phyloP scores from a whole-genome alignment of 2,113 vertebrate species.

The Crotophaga sulcirostris region DNA sequence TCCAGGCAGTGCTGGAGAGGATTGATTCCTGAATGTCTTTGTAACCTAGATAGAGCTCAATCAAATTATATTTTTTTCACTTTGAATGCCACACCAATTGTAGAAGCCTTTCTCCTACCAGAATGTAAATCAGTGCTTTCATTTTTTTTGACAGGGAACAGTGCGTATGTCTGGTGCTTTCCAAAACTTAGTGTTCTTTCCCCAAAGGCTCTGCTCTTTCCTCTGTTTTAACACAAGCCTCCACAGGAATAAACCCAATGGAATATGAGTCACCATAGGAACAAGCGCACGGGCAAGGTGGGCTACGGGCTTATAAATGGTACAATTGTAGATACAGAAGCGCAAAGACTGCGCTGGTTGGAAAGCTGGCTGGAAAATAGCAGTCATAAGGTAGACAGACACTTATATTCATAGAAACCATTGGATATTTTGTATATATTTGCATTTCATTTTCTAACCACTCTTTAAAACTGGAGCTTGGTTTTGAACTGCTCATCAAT shows the following conservation, averaged over 20 bases:
- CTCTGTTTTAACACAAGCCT: neutral
- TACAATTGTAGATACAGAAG: conserved; percentile 51
- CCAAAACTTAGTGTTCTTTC: neutral
- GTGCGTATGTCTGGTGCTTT: neutral
- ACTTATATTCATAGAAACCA: neutral
- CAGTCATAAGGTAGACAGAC: neutral
- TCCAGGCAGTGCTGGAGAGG: neutral
- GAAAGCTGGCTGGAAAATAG: conserved; percentile 52
- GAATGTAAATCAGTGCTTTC: neutral
- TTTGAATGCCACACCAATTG: neutral
- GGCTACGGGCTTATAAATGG: conserved; percentile 57
- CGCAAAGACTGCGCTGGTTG: neutral
- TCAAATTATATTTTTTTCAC: neutral
- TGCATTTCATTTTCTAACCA: conserved; percentile 22
- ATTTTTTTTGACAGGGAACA: neutral
- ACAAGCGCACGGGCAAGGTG: neutral
- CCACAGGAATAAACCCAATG: neutral
- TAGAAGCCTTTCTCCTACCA: neutral
- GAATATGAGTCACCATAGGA: conserved; percentile 41
- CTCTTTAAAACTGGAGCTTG: neutral
- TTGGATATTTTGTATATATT: neutral
- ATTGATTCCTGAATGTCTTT: neutral
- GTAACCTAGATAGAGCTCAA: too few relatives aligned
- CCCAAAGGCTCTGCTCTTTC: neutral
- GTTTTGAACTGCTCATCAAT: neutral